Evolutionary conservation across 2,888 invertebrate species (phyloP).

Genomic region (Elgonia sp.): DNA sequence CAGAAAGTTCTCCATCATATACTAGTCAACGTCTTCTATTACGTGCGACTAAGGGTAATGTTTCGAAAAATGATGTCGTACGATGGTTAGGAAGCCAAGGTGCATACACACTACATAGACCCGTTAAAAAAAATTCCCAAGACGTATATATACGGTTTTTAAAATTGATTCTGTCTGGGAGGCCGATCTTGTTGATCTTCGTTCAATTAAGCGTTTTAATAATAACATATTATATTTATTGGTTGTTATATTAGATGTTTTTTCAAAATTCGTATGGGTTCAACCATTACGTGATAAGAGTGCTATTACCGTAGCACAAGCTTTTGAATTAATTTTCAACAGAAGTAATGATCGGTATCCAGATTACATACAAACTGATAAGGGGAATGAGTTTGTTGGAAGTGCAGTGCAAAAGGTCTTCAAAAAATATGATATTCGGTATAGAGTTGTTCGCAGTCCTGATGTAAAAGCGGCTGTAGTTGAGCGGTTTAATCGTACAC

Average conservation of each 20-base stretch:
- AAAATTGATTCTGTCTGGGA: conserved; percentile 75
- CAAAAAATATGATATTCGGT: conserved; percentile 18
- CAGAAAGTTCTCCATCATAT: neutral
- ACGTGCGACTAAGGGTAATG: neutral
- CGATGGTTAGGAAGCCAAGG: neutral
- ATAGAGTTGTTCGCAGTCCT: conserved; percentile 9
- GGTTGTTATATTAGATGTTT: conserved; percentile 8
- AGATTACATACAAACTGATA: neutral
- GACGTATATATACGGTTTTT: conserved; percentile 55
- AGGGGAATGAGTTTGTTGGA: conserved; percentile 20
- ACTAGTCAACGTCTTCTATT: neutral
- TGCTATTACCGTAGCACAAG: neutral
- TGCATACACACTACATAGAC: conserved; percentile 13
- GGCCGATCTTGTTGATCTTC: conserved; percentile 51
- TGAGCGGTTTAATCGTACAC: conserved; percentile 2
- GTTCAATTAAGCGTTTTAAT: conserved; percentile 11
- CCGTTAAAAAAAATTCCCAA: conserved; percentile 56
- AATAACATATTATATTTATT: conserved; percentile 5
- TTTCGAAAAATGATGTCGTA: neutral
- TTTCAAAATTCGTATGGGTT: conserved; percentile 8
- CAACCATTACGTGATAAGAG: conserved; percentile 7
- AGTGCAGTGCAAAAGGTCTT: neutral
- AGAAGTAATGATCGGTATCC: neutral
- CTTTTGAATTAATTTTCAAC: conserved; percentile 24
- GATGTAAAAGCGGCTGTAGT: conserved; percentile 21